A percentile compares a stretch with the other conserved stretches of the same genome.
These are phyloP conservation scores for Eucidaris tribuloides DNA, from an alignment of 35 echinoderm and acorn worm species.

Conservation along the genomic window DNA sequence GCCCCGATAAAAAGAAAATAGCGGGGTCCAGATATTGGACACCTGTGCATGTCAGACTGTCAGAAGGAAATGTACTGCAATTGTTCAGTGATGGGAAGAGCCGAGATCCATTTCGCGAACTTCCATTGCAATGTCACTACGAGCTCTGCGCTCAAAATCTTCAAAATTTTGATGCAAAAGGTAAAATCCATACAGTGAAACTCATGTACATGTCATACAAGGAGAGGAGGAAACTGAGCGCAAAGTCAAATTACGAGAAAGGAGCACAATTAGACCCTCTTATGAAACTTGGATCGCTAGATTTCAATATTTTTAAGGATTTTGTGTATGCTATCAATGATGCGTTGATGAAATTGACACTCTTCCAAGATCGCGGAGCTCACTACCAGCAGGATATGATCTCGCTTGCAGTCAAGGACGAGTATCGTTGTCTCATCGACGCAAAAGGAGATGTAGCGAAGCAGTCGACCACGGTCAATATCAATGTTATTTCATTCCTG, in stretches of 20 bases:
- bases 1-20: slow-evolving; percentile 89
- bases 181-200: slow-evolving; percentile 96
- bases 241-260: slow-evolving; percentile 46
- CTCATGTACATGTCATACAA: slow-evolving; percentile 86
- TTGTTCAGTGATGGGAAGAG: slow-evolving; percentile 44
- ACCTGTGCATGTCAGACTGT: slow-evolving; percentile 67
- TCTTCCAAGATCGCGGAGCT: slow-evolving; percentile 55
- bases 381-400: slow-evolving; percentile 87
- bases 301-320: slow-evolving; percentile 55
- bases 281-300: slow-evolving; percentile 74
- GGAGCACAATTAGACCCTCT: slow-evolving; percentile 43
- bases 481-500: slow-evolving; percentile 77
- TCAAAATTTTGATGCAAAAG: slow-evolving; percentile 62
- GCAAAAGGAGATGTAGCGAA: slow-evolving; percentile 61
- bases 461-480: slow-evolving; percentile 59
- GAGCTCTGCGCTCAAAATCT: slow-evolving; percentile 62
- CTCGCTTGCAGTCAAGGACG: slow-evolving; percentile 59
- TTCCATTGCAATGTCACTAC: slow-evolving; percentile 90
- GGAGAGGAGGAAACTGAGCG: slow-evolving; percentile 62
- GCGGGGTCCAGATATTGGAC: slow-evolving; percentile 89
- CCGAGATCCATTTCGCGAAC: slow-evolving; percentile 79
- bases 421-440: slow-evolving; percentile 53
- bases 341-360: slow-evolving; percentile 75
- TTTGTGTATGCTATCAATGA: slow-evolving; percentile 80
- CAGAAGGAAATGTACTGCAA: slow-evolving; percentile 78